A percentile compares a stretch with the other conserved stretches of the same genome.
Conservation (phyloP, 2,113 vertebrate species). For the Maccullochella peelii region DNA sequence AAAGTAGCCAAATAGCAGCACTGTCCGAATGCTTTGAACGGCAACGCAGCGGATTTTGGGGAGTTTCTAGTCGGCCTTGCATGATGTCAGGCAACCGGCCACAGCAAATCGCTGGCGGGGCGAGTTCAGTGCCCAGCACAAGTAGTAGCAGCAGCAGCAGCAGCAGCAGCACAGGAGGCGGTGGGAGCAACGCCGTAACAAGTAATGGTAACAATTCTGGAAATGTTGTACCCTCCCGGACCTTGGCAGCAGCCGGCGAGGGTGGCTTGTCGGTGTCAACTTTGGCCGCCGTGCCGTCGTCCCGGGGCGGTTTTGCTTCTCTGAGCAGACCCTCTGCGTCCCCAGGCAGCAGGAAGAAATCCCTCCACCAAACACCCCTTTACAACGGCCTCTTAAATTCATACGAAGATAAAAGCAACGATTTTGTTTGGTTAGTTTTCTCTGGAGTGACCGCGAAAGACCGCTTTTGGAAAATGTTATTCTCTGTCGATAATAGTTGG, state of each 20-base stretch:
- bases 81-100: constrained; percentile 83
- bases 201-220: constrained; percentile 78
- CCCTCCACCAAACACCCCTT: constrained; percentile 88
- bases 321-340: constrained; percentile 77
- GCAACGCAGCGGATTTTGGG: constrained; percentile 63
- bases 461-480: neutral
- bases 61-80: constrained; percentile 74
- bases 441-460: constrained; percentile 7
- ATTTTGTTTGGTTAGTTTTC: constrained; percentile 94
- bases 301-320: constrained; percentile 69
- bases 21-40: constrained; percentile 81
- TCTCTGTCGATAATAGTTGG: no score
- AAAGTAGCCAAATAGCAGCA: constrained; percentile 53
- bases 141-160: constrained; percentile 74
- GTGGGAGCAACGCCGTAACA: constrained; percentile 66
- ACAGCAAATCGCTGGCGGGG: constrained; percentile 75
- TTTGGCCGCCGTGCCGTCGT: constrained; percentile 71
- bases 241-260: constrained; percentile 67
- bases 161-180: no score
- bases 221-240: constrained; percentile 80
- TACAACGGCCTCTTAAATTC: constrained; percentile 97
- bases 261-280: constrained; percentile 66
- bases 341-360: constrained; percentile 88
- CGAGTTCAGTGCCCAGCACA: constrained; percentile 83
- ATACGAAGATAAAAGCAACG: constrained; percentile 99